Conservation (phyloP, 2,113 vertebrate species). For the Saimiri boliviensis region DNA sequence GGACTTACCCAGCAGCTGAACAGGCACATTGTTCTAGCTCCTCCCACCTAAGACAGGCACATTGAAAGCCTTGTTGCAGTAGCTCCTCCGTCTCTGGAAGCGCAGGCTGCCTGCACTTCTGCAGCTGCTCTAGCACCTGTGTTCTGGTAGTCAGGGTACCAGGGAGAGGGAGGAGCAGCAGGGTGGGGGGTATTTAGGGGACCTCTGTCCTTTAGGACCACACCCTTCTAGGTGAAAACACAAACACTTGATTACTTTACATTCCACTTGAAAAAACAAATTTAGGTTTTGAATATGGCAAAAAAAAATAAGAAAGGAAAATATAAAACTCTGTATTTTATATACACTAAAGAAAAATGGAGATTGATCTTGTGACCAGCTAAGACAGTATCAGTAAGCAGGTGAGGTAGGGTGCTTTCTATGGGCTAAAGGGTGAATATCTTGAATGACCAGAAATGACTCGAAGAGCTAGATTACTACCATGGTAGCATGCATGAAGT, state of each 20-base stretch:
- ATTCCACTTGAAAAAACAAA: conserved; percentile 6
- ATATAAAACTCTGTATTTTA: conserved; percentile 16
- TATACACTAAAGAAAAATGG: neutral
- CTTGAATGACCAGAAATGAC: neutral
- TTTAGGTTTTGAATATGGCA: neutral
- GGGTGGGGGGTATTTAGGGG: neutral
- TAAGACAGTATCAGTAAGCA: neutral
- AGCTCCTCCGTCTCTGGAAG: neutral
- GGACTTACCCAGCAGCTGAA: neutral
- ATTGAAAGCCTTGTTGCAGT: neutral
- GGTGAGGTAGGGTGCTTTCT: neutral
- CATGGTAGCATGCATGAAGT: neutral
- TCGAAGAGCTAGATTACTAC: neutral
- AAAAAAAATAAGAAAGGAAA: neutral
- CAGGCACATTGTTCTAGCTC: neutral
- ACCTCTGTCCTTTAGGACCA: neutral
- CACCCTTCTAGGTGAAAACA: neutral
- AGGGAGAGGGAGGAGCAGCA: neutral
- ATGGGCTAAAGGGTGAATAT: neutral
- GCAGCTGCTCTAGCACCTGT: neutral
- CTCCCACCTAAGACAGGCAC: neutral
- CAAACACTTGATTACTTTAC: neutral
- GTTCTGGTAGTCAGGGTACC: neutral
- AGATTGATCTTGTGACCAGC: neutral
- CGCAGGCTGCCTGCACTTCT: neutral